These are phyloP conservation scores for Anguilla anguilla DNA, from an alignment of 2,797 vertebrate genomes.

Conservation along the genomic window DNA sequence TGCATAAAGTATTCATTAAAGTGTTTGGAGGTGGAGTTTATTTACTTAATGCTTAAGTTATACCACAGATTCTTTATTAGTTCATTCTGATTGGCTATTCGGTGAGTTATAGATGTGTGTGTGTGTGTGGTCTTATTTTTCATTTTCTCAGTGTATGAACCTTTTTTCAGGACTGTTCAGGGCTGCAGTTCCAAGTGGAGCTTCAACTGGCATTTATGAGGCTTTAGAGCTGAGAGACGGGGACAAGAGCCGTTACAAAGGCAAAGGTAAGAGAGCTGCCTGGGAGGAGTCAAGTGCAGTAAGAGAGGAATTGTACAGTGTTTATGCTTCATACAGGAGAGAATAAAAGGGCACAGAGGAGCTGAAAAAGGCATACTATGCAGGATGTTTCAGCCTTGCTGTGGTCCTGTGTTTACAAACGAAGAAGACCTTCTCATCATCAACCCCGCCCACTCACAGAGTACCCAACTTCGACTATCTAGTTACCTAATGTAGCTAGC, in stretches of 20 bases:
- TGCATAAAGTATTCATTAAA: not conserved
- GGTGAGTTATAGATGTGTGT: not conserved
- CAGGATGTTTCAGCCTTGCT: no score
- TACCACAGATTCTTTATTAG: not conserved
- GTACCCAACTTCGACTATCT: no score
- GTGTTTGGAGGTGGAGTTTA: not conserved
- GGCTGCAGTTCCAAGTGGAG: conserved; percentile 86
- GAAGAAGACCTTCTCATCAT: no score
- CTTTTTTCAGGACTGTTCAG: conserved; percentile 75
- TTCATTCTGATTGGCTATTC: not conserved
- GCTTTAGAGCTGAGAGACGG: conserved; percentile 86
- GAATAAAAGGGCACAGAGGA: not conserved
- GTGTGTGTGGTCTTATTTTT: not conserved
- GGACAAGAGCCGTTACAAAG: conserved; percentile 79
- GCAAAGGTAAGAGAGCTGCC: conserved; percentile 66
- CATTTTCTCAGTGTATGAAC: not conserved
- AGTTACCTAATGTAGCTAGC: no score
- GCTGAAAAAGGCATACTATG: not conserved
- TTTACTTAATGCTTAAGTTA: not conserved
- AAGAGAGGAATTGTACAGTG: not conserved
- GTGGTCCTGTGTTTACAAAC: no score
- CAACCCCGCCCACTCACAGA: no score
- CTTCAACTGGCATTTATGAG: conserved; percentile 86
- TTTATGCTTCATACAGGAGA: not conserved
- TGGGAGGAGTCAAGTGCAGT: not conserved